Base-by-base conservation (phyloP, 92 coral and sea anemone species). In the Diadumene lineata region DNA sequence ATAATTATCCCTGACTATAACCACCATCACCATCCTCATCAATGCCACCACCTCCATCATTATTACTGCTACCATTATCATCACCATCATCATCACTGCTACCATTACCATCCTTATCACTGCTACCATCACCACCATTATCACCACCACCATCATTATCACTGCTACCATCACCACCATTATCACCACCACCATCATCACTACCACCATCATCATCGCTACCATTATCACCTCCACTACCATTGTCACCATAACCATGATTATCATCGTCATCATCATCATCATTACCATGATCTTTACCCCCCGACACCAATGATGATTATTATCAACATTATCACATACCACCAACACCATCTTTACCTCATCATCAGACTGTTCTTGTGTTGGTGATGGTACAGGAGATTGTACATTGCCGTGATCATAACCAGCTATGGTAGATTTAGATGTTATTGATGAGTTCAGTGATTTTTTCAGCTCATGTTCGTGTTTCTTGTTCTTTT, bases 401-500 rank as follows among this genome's bases (percentile, higher is more conserved):
- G 92, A 87, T 7, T 81, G 50, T 2, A 83, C 82, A 30, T 83
- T 83, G 21, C 92, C 96, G 69, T 90, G 96, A 58, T 88, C 90
- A 71, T 91, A 91, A 6, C 97, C 97, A 33, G 93, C 82, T 34
- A 91, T 91, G 66, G 77, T 91, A 4, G 97, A 74, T 25, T 82
- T 31, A 26, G 86, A 85, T 1, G 97, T 87, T 7, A 79, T 66
- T 0, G 97, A 91, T 19, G 91, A 77, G 50, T 68, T 86, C 70
- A 91, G 81, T 9, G 79, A 77, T 53, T 87, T 87, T 79, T 80
- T 90, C 61, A 76, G 73, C 43, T 79, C 82, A 28, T 85, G 88
- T 16, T 77, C 91, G 34, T 90, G 88, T 50, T 88, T 91, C 78
- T 92, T 94, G 53, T 88, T 97, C 51, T 94, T 94, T 53, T 92